Conservation (phyloP, 1,140 invertebrate genomes). For the Ericerus pela region DNA sequence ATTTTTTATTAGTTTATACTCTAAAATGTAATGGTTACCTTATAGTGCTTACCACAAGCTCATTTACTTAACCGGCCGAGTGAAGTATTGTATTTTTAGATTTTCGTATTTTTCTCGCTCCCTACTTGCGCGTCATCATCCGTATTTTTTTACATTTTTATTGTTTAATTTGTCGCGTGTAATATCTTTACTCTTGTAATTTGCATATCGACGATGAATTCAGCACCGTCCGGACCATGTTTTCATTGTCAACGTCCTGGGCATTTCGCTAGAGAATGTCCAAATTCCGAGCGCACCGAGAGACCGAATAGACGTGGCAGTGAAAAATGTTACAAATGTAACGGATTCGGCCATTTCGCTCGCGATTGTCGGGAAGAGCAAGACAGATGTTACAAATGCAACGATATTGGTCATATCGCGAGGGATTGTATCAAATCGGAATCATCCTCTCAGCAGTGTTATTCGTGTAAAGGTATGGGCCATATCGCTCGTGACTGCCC, state of each 20-base stretch:
- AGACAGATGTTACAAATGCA: slow-evolving; percentile 15
- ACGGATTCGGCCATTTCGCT: slow-evolving; percentile 81
- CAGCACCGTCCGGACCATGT: background rate
- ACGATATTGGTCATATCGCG: slow-evolving; percentile 3
- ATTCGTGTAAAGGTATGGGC: background rate
- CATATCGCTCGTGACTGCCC: slow-evolving; percentile 10
- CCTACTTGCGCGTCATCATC: background rate
- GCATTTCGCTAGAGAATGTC: background rate
- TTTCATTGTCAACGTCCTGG: background rate
- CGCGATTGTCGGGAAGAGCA: slow-evolving; percentile 69
- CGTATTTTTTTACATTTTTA: too few species aligned
- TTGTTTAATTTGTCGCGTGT: background rate
- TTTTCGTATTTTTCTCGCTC: too few species aligned
- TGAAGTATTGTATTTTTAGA: too few species aligned
- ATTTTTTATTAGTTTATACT: too few species aligned
- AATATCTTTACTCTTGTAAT: too few species aligned
- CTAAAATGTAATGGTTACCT: too few species aligned
- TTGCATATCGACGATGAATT: background rate
- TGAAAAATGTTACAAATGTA: slow-evolving; percentile 89
- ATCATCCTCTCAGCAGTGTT: background rate
- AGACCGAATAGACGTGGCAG: slow-evolving; percentile 25
- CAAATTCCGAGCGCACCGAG: background rate
- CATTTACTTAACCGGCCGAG: too few species aligned
- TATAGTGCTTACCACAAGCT: too few species aligned
- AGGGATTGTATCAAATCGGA: slow-evolving; percentile 1